These are phyloP conservation scores for Ametastegia equiseti DNA, from an alignment of 2,888 invertebrate genomes.

Conservation along the genomic window DNA sequence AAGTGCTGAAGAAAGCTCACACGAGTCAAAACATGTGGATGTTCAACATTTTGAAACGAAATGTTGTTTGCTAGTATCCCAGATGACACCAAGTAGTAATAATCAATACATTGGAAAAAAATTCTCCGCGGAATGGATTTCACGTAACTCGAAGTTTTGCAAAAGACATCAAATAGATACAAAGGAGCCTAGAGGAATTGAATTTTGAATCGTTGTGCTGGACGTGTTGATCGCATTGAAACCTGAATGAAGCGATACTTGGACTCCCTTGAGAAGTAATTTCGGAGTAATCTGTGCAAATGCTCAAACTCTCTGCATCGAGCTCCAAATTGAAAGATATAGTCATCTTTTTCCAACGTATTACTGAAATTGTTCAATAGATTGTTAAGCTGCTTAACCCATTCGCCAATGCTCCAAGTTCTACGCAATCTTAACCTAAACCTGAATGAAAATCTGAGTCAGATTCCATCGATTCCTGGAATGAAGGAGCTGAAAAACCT, in stretches of 20 bases:
- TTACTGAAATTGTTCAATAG: not conserved
- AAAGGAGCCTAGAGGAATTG: not conserved
- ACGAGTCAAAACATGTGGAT: not conserved
- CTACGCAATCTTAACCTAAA: slow-evolving; percentile 1
- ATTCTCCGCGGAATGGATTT: not conserved
- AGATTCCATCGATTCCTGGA: not conserved
- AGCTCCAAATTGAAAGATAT: not conserved
- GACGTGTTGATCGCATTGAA: not conserved
- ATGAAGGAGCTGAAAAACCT: not conserved
- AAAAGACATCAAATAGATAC: not conserved
- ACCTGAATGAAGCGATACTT: not conserved
- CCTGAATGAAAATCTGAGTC: too few relatives aligned
- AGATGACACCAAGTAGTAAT: not conserved
- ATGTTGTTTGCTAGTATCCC: not conserved
- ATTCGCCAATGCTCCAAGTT: not conserved
- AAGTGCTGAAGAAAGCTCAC: not conserved
- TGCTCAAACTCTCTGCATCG: not conserved
- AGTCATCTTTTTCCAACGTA: not conserved
- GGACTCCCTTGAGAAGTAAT: not conserved
- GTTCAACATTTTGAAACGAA: not conserved
- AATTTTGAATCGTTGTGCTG: not conserved
- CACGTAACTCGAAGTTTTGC: not conserved
- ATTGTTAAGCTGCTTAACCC: not conserved
- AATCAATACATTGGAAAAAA: not conserved
- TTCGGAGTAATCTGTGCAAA: not conserved